phyloP scores from a whole-genome alignment of 2,797 vertebrate species.

The Oceanodroma leucorhoa region DNA sequence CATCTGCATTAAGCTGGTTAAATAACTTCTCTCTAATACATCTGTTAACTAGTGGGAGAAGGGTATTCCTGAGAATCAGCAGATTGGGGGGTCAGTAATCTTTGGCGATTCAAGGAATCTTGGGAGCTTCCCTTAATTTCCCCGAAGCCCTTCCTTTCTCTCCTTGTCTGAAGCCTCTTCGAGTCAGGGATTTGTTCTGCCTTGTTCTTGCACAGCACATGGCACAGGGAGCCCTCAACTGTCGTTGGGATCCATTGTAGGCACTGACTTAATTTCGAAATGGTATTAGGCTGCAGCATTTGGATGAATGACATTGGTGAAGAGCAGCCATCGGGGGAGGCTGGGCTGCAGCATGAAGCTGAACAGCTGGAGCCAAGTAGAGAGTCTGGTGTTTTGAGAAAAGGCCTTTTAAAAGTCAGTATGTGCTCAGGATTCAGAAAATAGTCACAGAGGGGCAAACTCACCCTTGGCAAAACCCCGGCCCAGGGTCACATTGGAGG shows the following conservation, averaged over 20 bases:
- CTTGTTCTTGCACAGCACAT: not conserved
- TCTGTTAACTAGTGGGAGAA: not conserved
- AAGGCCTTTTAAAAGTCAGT: constrained; percentile 4
- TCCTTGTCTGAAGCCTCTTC: not conserved
- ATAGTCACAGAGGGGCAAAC: constrained; percentile 30
- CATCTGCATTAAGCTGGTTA: not conserved
- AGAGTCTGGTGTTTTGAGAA: not conserved
- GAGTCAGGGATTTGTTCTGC: not conserved
- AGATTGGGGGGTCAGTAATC: not conserved
- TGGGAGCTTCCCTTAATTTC: not conserved
- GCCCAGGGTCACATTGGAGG: not conserved
- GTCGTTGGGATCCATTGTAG: not conserved
- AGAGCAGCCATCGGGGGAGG: not conserved
- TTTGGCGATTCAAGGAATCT: not conserved
- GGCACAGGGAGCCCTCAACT: not conserved
- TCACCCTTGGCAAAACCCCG: constrained; percentile 14
- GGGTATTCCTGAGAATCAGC: not conserved
- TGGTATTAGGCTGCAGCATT: not conserved
- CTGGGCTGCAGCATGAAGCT: not conserved
- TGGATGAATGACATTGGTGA: not conserved
- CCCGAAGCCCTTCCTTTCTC: not conserved
- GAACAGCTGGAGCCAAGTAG: constrained; percentile 5
- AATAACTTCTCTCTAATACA: not conserved
- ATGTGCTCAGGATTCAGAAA: constrained; percentile 22
- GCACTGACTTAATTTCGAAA: not conserved